Percentiles rank a stretch among this genome's conserved stretches.
phyloP scores from a whole-genome alignment of 2,888 invertebrate genomes.

The Habroteleia sp. region DNA sequence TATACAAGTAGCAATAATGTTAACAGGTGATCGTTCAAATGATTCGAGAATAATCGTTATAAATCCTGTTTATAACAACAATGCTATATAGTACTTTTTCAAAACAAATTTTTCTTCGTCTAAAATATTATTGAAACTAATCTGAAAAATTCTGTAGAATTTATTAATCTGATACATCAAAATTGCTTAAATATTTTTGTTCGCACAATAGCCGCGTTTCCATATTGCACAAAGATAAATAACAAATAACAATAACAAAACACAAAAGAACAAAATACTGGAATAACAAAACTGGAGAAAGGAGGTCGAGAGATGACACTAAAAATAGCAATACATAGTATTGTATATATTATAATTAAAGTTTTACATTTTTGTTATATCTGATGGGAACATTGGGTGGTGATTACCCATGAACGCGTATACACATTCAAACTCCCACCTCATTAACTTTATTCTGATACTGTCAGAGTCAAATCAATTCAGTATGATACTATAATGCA shows the following conservation, averaged over 20 bases:
- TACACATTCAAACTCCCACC: slow-evolving; percentile 64
- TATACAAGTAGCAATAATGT: no score
- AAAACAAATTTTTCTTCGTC: no score
- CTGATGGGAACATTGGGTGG: slow-evolving; percentile 67
- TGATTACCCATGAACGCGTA: slow-evolving; percentile 62
- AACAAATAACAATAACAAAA: not conserved
- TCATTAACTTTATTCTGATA: slow-evolving; percentile 62
- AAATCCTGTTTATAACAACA: no score
- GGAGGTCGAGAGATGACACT: slow-evolving; percentile 36
- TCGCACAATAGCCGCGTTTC: no score
- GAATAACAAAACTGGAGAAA: slow-evolving; percentile 44
- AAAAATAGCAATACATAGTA: slow-evolving; percentile 49
- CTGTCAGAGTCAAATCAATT: slow-evolving; percentile 51
- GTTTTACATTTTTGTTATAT: slow-evolving; percentile 63
- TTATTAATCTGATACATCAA: no score
- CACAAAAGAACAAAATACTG: slow-evolving; percentile 17
- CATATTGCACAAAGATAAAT: slow-evolving; percentile 19
- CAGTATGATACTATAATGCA: slow-evolving; percentile 37
- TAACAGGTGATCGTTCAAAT: no score
- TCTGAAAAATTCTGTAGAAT: no score
- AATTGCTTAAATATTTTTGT: no score
- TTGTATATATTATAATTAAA: slow-evolving; percentile 39
- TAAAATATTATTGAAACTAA: no score
- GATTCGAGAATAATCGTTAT: no score
- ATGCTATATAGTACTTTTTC: no score